Conservation (phyloP, 1,140 invertebrate genomes). For the Dolichoris vasculosae region DNA sequence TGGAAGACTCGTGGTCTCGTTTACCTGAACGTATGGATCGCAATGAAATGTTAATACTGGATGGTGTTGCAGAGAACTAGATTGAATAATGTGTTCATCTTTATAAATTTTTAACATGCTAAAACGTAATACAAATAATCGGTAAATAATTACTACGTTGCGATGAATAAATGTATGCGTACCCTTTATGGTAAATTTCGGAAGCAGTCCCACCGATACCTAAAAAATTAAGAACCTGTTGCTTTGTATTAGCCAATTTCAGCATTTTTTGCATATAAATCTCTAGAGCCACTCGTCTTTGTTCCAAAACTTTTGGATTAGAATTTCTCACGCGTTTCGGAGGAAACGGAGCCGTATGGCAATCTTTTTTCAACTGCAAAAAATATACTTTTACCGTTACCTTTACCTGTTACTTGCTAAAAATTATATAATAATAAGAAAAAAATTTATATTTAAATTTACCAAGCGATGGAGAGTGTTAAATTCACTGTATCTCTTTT, state of each 20-base stretch:
- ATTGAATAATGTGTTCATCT: slow-evolving; percentile 50
- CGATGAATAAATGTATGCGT: slow-evolving; percentile 36
- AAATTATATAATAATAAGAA: slow-evolving; percentile 3
- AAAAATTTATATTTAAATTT: slow-evolving; percentile 57
- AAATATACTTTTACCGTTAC: slow-evolving; percentile 43
- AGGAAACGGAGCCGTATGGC: slow-evolving; percentile 76
- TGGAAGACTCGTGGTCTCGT: slow-evolving; percentile 68
- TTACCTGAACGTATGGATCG: slow-evolving; percentile 67
- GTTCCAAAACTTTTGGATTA: slow-evolving; percentile 78
- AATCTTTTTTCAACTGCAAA: slow-evolving; percentile 66
- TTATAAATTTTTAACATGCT: slow-evolving; percentile 59
- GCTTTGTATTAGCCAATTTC: slow-evolving; percentile 67
- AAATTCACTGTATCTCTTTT: slow-evolving; percentile 79
- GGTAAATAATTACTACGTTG: background rate
- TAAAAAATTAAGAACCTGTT: slow-evolving; percentile 72
- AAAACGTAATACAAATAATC: slow-evolving; percentile 42
- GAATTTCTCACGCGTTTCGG: slow-evolving; percentile 79
- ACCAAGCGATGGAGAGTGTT: slow-evolving; percentile 78
- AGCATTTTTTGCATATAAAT: slow-evolving; percentile 77
- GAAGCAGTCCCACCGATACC: slow-evolving; percentile 64
- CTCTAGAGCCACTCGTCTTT: slow-evolving; percentile 76
- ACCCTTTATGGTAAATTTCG: slow-evolving; percentile 62
- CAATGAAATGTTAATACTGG: slow-evolving; percentile 71
- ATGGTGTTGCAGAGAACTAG: slow-evolving; percentile 64
- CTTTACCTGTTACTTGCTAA: slow-evolving; percentile 17